These are phyloP conservation scores for Crenuchus spilurus DNA, from an alignment of 2,797 vertebrate genomes.

Conservation along the genomic window DNA sequence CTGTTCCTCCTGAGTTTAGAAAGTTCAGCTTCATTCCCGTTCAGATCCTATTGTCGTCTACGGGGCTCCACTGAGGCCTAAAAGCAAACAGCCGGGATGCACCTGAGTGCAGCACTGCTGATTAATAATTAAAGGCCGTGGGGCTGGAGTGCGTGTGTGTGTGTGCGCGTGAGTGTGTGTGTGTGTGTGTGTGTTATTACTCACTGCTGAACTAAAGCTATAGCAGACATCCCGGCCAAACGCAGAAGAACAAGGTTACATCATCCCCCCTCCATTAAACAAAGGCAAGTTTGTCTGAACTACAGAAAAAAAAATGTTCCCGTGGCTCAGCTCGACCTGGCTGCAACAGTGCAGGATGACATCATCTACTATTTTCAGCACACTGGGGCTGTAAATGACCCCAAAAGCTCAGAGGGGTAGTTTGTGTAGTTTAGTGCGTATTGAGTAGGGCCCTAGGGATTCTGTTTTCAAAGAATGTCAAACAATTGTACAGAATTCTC, in stretches of 20 bases:
- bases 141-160: neutral
- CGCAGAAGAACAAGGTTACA: slow-evolving; percentile 12
- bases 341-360: slow-evolving; percentile 14
- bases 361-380: slow-evolving; percentile 38
- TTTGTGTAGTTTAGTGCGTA: neutral
- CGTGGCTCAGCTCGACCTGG: slow-evolving; percentile 12
- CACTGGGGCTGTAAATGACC: no score
- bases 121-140: slow-evolving; percentile 34
- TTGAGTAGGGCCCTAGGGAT: neutral
- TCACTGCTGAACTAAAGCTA: slow-evolving; percentile 5
- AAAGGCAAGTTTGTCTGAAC: slow-evolving; percentile 29
- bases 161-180: neutral
- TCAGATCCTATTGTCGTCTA: slow-evolving; percentile 2
- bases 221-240: slow-evolving; percentile 13
- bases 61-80: neutral
- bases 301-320: neutral
- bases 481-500: no score
- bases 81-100: slow-evolving; percentile 4
- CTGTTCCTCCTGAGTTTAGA: neutral
- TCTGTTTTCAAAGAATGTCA: no score
- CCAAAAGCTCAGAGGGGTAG: no score
- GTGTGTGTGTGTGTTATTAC: neutral
- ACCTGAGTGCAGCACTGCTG: slow-evolving; percentile 9
- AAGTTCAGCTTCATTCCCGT: neutral
- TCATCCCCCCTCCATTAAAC: slow-evolving; percentile 25